Evolutionary conservation across 2,113 vertebrate genomes (phyloP), one percentile per base, ranked within the genome.

Genomic region (Oryctolagus cuniculus): DNA sequence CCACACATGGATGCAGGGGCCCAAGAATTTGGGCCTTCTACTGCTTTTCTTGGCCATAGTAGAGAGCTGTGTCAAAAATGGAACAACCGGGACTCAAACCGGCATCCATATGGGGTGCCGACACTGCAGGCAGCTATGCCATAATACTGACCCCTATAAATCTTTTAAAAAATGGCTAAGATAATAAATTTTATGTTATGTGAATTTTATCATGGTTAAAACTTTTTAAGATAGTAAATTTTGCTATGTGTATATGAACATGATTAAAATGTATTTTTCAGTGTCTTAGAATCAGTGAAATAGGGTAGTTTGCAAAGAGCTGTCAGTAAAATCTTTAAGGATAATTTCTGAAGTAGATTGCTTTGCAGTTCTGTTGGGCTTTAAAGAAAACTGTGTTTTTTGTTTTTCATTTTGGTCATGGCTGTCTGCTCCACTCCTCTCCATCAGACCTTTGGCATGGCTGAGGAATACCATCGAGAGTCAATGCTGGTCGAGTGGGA

Each of bases 401-500:
- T 87, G 21, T 7, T 90, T 38, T 84, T 64, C 34, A 81, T 0
- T 16, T 1, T 53, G 2, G 66, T 93, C 29, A 44, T 89, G 86
- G 95, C 25, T 84, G 91, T 73, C 64, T 89, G 11, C 83, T 86
- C 34, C 58, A 10, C 83, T 86, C 38, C 53, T 87, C 70, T 44
- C 38, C 66, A 25, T 44, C 98, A 99, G 99, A 99, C 99, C 0
- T 99, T 99, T 97, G 98, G 99, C 70, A 97, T 99, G 99, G 99
- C 99, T 66, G 99, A 99, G 85, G 99, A 99, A 96, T 99, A 99
- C 97, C 99, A 99, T 92, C 98, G 99, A 22, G 99, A 99, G 95
- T 99, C 99, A 12, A 99, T 99, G 99, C 97, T 99, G 98, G 99
- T 99, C 17, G 99, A 99, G 96, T 99, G 99, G 99, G 99, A 99